Base-by-base conservation (phyloP, 2,797 vertebrate genomes). In the Siniperca undulata region DNA sequence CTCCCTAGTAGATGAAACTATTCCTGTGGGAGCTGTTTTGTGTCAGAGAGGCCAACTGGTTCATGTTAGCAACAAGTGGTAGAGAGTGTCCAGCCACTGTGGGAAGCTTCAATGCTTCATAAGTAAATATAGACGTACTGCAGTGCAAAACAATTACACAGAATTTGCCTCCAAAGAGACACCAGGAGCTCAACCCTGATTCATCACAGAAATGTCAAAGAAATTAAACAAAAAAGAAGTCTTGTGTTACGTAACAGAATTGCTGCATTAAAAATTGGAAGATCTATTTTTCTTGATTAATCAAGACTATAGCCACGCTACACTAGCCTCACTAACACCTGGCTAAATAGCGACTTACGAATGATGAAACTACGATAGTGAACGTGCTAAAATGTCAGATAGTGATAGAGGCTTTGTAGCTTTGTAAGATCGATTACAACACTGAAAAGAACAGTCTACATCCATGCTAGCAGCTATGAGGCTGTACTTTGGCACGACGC, bases 11-110 rank as follows among this genome's bases (percentile, higher is more conserved):
- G 64, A 76, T 59, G 59, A 56, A 78, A 60, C 27, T 40, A 77
- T 71, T 65, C 38, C 36, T 75, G 38, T 56, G 40, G 65, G 75
- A 78, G 82, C 69, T 83, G 82, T 24, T 82, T 72, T 61, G n/a
- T 80, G 44, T 88, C 68, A 83, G 22, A 38, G 5, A 65, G 30
- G 20, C 52, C 46, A 56, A 85, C 48, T 79, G 71, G 22, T 79
- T 74, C 48, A 67, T 78, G 69, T 83, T 50, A 59, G 20, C 34
- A 66, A 38, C 73, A 74, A 85, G 78, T 53, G 34, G 42, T 17
- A 38, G 75, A 72, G 30, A 75, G 19, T 62, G 53, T 80, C n/a
- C 36, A 50, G 74, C 22, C 2, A 66, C 20, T 72, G 74, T 50
- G 74, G 74, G 61, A 83, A 76, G 75, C 44, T 67, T 34, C 62